A percentile compares a stretch with the other conserved stretches of the same genome.
Evolutionary conservation across 2,797 vertebrate species (phyloP).

Genomic region (Sebastes oblongus): DNA sequence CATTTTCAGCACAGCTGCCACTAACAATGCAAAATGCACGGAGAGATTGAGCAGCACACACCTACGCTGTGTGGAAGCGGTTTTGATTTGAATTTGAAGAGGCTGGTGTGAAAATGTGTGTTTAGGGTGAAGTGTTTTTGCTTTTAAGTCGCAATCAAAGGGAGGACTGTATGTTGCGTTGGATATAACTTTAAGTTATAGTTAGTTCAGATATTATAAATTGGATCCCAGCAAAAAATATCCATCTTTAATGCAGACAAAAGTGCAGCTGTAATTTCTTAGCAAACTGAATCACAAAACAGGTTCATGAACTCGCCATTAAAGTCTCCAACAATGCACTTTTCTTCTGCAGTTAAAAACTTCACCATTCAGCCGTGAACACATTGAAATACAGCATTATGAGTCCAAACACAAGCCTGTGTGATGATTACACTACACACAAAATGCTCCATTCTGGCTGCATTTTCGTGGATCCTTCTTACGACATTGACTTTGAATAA

Average conservation of each 20-base stretch:
- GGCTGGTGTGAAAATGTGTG: slow-evolving; percentile 41
- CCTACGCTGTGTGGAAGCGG: not conserved
- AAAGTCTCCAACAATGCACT: not conserved
- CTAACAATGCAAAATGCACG: slow-evolving; percentile 49
- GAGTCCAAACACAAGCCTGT: slow-evolving; percentile 50
- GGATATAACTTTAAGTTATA: not conserved
- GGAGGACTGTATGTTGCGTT: not conserved
- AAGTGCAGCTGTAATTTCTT: not conserved
- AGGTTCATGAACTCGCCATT: not conserved
- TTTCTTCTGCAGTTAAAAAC: not conserved
- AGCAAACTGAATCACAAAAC: not conserved
- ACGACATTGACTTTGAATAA: slow-evolving; percentile 81
- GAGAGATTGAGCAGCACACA: slow-evolving; percentile 10
- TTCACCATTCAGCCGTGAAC: slow-evolving; percentile 31
- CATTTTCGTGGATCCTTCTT: slow-evolving; percentile 72
- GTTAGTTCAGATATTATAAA: not conserved
- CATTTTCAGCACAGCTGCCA: slow-evolving; percentile 57
- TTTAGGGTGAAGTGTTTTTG: slow-evolving; percentile 52
- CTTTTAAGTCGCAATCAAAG: slow-evolving; percentile 55
- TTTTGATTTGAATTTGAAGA: slow-evolving; percentile 55
- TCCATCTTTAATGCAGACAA: not conserved
- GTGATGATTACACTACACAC: slow-evolving; percentile 66
- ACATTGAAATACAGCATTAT: slow-evolving; percentile 45
- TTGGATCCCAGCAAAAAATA: not conserved
- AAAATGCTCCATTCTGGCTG: slow-evolving; percentile 63